Conservation (phyloP, 2,888 invertebrate genomes). For the Apamea anceps region DNA sequence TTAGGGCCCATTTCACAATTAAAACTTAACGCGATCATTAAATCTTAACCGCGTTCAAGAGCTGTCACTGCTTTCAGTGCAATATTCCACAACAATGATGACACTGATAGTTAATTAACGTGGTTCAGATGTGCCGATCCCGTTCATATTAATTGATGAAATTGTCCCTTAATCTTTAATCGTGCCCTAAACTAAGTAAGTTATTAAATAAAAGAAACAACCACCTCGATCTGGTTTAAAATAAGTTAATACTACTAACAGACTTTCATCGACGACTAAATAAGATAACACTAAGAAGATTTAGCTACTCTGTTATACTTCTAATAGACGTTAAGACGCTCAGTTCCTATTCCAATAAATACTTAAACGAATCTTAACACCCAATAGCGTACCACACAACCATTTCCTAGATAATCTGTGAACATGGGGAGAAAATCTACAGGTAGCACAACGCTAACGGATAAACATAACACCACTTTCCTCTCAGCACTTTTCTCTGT, state of each 20-base stretch:
- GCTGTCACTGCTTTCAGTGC: background rate
- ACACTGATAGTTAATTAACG: background rate
- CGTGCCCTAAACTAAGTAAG: background rate
- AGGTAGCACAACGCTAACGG: conserved; percentile 71
- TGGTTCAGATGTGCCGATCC: background rate
- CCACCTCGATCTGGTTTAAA: background rate
- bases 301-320: conserved; percentile 27
- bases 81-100: background rate
- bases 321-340: conserved; percentile 14
- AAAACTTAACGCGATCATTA: background rate
- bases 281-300: conserved; percentile 39
- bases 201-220: background rate
- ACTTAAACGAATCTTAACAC: conserved; percentile 45
- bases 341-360: conserved; percentile 52
- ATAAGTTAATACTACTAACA: conserved; percentile 6
- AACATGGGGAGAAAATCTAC: conserved; percentile 65
- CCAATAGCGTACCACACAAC: conserved; percentile 47
- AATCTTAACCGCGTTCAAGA: background rate
- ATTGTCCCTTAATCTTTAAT: background rate
- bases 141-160: background rate
- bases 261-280: conserved; percentile 23
- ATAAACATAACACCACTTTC: conserved; percentile 72
- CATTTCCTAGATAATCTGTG: conserved; percentile 70
- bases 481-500: conserved; percentile 74
- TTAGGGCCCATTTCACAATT: background rate